A percentile compares a stretch with the other conserved stretches of the same genome.
Conservation (phyloP, 2,888 invertebrate species). For the Lasius platythorax region DNA sequence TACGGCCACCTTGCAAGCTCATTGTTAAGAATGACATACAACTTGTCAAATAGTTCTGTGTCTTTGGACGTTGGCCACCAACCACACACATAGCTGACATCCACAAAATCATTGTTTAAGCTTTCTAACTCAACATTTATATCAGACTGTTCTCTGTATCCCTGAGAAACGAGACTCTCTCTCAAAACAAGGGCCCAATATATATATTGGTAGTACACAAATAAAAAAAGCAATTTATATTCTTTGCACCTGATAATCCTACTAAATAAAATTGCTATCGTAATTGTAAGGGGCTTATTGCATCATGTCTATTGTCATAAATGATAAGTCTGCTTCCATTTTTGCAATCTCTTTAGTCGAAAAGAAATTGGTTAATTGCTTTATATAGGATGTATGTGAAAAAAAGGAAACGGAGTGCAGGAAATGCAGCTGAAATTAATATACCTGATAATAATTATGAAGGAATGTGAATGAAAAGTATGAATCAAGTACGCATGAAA, state of each 20-base stretch:
- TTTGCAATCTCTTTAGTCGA: neutral
- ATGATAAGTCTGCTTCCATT: neutral
- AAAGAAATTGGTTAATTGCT: neutral
- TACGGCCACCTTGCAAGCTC: slow-evolving; percentile 86
- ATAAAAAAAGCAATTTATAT: neutral
- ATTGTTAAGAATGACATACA: slow-evolving; percentile 74
- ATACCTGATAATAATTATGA: neutral
- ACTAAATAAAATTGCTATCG: neutral
- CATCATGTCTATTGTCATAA: neutral
- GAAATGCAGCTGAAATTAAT: neutral
- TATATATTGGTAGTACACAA: neutral
- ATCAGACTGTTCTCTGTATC: slow-evolving; percentile 44
- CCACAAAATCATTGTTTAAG: slow-evolving; percentile 86
- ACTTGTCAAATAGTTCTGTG: slow-evolving; percentile 84
- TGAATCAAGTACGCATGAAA: neutral
- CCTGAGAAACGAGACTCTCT: slow-evolving; percentile 52
- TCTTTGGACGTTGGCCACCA: slow-evolving; percentile 88
- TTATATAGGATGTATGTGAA: neutral
- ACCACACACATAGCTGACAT: slow-evolving; percentile 88
- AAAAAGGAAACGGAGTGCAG: neutral
- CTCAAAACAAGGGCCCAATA: slow-evolving; percentile 39
- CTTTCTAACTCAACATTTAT: slow-evolving; percentile 72
- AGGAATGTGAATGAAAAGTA: neutral
- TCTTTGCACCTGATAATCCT: neutral
- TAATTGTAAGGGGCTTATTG: neutral